Base-by-base conservation (phyloP, 2,113 vertebrate genomes). In the Grus americana region DNA sequence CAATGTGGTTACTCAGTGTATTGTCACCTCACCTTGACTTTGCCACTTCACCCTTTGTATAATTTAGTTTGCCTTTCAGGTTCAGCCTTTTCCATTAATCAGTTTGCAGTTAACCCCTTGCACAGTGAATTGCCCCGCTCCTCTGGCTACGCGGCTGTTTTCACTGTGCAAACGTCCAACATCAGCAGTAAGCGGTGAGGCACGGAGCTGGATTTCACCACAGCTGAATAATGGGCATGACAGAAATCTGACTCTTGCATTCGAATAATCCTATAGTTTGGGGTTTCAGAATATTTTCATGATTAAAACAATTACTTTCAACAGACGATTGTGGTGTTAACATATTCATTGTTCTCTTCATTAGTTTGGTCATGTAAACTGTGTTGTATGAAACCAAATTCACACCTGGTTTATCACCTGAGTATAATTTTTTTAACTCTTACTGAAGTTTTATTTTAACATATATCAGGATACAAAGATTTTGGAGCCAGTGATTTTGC, bases 401-500 rank as follows among this genome's bases (percentile, higher is more conserved):
- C 68, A 74, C 8, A 52, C 46, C 66, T 86, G 42, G 40, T 52
- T 80, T 85, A 67, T 30, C 79, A 62, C 50, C 46, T 19, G 11
- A 89, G 52, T 58, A 36, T 17, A 29, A 21, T 57, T 24, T 42
- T 49, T 54, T 90, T 23, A 76, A 62, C 44, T 92, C 80, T 38
- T 57, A 29, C 54, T 44, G 10, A 87, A 65, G 34, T 54, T 66
- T 63, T 38, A 26, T n/a, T 17, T 82, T 82, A 54, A 66, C 15
- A 5, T 78, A 34, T 46, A 55, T 32, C 67, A 85, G 38, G n/a
- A 72, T 46, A 84, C 15, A 70, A 73, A 66, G 24, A 49, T 86
- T 49, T 15, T 76, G 36, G 54, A 78, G 49, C 10, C 83, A 57
- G 65, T 70, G 71, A 90, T 96, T 95, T 94, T 94, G 95, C 93